phyloP scores from a whole-genome alignment of 2,888 invertebrate species.

The Ditula angustiorana region DNA sequence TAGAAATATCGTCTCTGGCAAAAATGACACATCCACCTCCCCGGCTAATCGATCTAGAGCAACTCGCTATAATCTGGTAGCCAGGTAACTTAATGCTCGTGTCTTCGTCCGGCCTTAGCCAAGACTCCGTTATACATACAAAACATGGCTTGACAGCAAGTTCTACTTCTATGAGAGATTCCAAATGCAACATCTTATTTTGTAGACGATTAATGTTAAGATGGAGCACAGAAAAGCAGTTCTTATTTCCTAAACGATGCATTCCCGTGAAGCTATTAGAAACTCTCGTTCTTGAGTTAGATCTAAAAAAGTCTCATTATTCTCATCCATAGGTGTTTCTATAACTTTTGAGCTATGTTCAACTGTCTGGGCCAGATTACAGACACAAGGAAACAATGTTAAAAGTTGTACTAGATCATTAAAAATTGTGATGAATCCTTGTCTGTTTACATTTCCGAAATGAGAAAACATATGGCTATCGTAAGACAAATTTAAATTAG shows the following conservation, averaged over 20 bases:
- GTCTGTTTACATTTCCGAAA: not conserved
- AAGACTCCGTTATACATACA: no score
- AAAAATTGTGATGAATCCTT: not conserved
- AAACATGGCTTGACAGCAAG: no score
- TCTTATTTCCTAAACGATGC: not conserved
- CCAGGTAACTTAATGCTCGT: no score
- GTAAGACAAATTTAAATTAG: not conserved
- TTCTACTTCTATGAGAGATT: not conserved
- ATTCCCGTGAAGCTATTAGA: not conserved
- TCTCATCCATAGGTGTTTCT: not conserved
- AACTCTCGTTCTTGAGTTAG: not conserved
- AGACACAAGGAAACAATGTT: not conserved
- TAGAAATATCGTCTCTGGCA: no score
- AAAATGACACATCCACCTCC: no score
- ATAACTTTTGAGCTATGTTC: not conserved
- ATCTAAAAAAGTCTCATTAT: not conserved
- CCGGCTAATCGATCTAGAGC: no score
- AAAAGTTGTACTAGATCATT: not conserved
- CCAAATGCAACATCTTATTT: not conserved
- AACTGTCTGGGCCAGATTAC: no score
- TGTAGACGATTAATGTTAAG: slow-evolving; percentile 1
- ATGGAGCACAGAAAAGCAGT: not conserved
- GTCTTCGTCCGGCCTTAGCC: no score
- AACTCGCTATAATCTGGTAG: no score
- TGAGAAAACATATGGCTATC: not conserved